Evolutionary conservation across 2,113 vertebrate species (phyloP), one percentile per base, ranked within the genome.

Genomic region (Puntigrus tetrazona): DNA sequence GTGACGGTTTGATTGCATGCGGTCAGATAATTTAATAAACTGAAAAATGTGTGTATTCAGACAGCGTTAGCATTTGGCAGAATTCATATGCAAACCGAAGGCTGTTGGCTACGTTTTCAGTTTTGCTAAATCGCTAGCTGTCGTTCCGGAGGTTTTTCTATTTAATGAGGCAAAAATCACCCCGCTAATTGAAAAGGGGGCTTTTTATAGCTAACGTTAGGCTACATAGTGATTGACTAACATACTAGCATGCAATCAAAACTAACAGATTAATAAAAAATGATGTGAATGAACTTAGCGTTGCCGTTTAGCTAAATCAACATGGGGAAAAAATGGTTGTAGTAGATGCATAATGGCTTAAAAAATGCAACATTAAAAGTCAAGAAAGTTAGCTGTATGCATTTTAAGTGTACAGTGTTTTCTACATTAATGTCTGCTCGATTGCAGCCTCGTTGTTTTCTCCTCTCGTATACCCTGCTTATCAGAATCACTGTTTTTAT

Each of bases 401-500:
- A 8, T 55, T 8, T 55, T 55, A 55, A n/a, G 10, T 61, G n/a
- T 61, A 27, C 38, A 29, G 8, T 16, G 1, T 67, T 63, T 43
- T 78, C 36, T 10, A 61, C 14, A 31, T 29, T 1, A 31, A 4
- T 65, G n/a, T 2, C 63, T 67, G 2, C 4, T 38, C 18, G 5
- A 10, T 22, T 9, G 18, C 11, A 5, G 8, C 65, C 25, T 47
- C 43, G 1, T 74, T 13, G 7, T 29, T 13, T 6, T 10, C 4
- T 22, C 18, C 22, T 63, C 38, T 78, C 9, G 16, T 38, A 57
- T 25, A 25, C 74, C 74, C 9, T 29, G 16, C 47, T 43, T n/a
- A 63, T 25, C 36, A 79, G 25, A 27, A 79, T 78, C 75, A 85
- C 57, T 41, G 63, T 76, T 83, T 83, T 50, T 45, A 57, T 85